Conservation (phyloP, 2,888 invertebrate genomes). For the Prosopocoilus inquinatus region DNA sequence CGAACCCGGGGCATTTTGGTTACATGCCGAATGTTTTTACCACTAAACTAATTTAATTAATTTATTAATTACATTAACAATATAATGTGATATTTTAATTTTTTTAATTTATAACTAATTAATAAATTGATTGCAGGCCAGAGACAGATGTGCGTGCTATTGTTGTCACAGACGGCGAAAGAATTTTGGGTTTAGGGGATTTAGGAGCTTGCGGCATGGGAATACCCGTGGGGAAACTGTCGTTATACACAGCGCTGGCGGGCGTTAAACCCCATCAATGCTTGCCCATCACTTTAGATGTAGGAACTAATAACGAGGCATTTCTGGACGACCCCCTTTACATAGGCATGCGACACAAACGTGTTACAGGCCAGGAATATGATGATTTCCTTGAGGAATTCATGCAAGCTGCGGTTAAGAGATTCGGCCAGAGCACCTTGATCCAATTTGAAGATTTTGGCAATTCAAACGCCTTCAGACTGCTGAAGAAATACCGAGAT, state of each 20-base stretch:
- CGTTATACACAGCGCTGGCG: conserved; percentile 95
- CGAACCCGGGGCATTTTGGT: too few relatives aligned
- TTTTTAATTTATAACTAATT: not conserved
- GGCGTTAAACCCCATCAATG: conserved; percentile 95
- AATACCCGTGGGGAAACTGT: conserved; percentile 95
- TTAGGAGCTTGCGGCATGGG: conserved; percentile 98
- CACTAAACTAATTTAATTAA: too few relatives aligned
- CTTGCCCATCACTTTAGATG: conserved; percentile 91
- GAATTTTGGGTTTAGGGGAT: conserved; percentile 96
- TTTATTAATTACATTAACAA: too few relatives aligned
- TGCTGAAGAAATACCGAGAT: conserved; percentile 86
- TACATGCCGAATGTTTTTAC: too few relatives aligned
- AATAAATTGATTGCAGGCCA: conserved; percentile 59
- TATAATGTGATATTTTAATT: too few relatives aligned
- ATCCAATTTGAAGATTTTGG: conserved; percentile 98
- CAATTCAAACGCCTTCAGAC: conserved; percentile 93
- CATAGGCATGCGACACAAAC: conserved; percentile 84
- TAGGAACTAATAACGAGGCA: conserved; percentile 85
- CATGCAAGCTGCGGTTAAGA: conserved; percentile 84
- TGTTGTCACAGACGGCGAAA: conserved; percentile 97
- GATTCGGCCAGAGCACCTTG: conserved; percentile 82
- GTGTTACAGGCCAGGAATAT: conserved; percentile 81
- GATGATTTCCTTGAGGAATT: conserved; percentile 97
- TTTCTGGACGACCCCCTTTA: conserved; percentile 92
- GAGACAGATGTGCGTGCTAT: conserved; percentile 83